A percentile compares a stretch with the other conserved stretches of the same genome.
Evolutionary conservation across 2,797 vertebrate species (phyloP).

Genomic region (Eremophila alpestris): DNA sequence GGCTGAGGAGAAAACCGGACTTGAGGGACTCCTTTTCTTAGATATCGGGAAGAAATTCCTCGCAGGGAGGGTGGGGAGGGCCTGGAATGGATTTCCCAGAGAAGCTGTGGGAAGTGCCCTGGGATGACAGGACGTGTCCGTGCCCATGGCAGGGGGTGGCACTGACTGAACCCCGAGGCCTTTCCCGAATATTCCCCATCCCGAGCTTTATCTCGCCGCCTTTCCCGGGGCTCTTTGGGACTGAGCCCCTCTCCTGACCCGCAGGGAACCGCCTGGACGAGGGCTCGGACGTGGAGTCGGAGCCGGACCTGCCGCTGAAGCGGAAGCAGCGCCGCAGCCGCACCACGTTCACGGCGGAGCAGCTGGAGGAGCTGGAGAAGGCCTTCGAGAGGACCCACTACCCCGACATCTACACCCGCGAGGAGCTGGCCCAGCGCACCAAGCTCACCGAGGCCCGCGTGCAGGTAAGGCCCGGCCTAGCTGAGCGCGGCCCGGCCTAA

Average conservation of each 20-base stretch:
- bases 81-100: neutral
- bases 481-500: accelerated
- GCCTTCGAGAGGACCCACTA: conserved; percentile 98
- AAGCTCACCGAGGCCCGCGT: conserved; percentile 97
- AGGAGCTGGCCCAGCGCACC: conserved; percentile 97
- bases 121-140: accelerated
- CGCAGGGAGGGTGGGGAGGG: neutral
- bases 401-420: conserved; percentile 97
- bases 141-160: neutral
- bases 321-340: conserved; percentile 97
- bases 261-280: conserved; percentile 91
- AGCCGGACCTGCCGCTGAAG: conserved; percentile 95
- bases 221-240: neutral
- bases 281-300: conserved; percentile 94
- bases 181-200: accelerated
- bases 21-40: neutral
- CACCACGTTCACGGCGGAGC: conserved; percentile 97
- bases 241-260: accelerated
- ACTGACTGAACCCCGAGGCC: accelerated
- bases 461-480: conserved; percentile 82
- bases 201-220: neutral
- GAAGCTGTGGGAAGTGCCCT: neutral
- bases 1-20: accelerated
- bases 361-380: conserved; percentile 98
- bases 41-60: neutral